Conservation (phyloP, 35 echinoderm and acorn worm genomes). For the Heliocidaris erythrogramma region DNA sequence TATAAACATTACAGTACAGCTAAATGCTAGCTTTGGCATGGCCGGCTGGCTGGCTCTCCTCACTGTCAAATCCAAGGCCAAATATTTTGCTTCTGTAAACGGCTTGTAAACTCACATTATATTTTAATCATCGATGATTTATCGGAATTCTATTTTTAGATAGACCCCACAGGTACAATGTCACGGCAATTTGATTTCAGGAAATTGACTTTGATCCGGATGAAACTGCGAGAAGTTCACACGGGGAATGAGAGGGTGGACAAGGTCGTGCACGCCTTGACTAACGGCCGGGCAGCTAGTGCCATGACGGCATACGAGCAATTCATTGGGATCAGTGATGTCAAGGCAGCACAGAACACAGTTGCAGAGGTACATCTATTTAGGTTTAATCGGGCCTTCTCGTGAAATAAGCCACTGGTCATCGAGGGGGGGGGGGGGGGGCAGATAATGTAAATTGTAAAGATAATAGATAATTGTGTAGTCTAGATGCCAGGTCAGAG, state of each 20-base stretch:
- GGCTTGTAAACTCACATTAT: not conserved
- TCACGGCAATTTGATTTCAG: conserved; percentile 7
- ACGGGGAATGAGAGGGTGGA: not conserved
- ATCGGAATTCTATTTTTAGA: not conserved
- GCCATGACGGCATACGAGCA: conserved; percentile 69
- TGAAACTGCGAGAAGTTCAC: not conserved
- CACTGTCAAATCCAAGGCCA: no score
- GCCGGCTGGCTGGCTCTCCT: no score
- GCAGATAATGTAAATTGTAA: not conserved
- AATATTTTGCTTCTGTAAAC: not conserved
- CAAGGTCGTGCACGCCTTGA: not conserved
- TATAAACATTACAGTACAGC: not conserved
- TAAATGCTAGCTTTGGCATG: no score
- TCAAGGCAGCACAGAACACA: conserved; percentile 75
- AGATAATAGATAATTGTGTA: not conserved
- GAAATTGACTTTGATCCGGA: not conserved
- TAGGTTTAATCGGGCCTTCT: no score
- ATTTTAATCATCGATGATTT: not conserved
- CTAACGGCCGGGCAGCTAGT: conserved; percentile 43
- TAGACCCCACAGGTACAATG: not conserved
- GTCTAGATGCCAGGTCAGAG: no score
- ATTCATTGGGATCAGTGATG: conserved; percentile 78
- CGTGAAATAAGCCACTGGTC: no score
- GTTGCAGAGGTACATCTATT: conserved; percentile 62
- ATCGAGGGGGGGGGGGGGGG: not conserved